phyloP scores from a whole-genome alignment of 2,797 vertebrate genomes.

The Smutsia gigantea region DNA sequence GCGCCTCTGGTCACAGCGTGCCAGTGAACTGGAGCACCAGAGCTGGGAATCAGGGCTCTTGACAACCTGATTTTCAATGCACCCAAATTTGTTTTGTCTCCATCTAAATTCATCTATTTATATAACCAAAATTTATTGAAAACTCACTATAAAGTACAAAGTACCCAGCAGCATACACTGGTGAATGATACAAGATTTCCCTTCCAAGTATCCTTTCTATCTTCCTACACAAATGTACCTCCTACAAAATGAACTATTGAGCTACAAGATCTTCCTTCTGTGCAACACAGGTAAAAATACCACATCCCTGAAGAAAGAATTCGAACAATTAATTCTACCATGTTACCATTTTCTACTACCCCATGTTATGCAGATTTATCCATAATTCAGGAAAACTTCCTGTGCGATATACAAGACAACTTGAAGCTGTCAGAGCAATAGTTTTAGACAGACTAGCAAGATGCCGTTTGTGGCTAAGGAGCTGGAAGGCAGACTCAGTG shows the following conservation, averaged over 20 bases:
- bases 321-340: conserved; percentile 54
- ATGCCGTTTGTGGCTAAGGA: background rate
- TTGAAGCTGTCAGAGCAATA: conserved; percentile 35
- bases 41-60: background rate
- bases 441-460: conserved; percentile 38
- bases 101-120: conserved; percentile 6
- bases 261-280: conserved; percentile 32
- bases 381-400: conserved; percentile 69
- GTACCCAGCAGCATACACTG: background rate
- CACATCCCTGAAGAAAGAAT: conserved; percentile 50
- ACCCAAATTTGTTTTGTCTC: background rate
- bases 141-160: background rate
- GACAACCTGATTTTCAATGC: background rate
- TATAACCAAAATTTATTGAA: background rate
- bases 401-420: background rate
- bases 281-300: conserved; percentile 14
- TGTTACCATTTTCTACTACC: conserved; percentile 45
- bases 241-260: background rate
- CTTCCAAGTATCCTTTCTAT: background rate
- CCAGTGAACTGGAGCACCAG: background rate
- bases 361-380: conserved; percentile 60
- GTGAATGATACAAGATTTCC: background rate
- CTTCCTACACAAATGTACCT: background rate
- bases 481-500: background rate
- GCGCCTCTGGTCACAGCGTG: background rate